Conservation (phyloP, 2,888 invertebrate species). For the Chaetogeoica ovagalla region DNA sequence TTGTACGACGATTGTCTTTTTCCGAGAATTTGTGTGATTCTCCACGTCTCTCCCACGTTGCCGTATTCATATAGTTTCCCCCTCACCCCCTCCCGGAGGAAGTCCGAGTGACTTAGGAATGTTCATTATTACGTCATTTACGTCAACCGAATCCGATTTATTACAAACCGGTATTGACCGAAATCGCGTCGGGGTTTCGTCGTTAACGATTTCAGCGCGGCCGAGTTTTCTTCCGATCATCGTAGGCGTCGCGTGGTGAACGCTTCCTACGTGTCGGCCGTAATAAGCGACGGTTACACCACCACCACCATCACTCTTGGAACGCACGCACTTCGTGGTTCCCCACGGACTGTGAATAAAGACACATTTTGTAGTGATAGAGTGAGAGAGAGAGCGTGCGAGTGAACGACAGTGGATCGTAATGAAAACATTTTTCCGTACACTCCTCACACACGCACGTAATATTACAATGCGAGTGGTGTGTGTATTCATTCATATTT, state of each 20-base stretch:
- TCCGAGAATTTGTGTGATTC: too few species aligned
- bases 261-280: conserved; percentile 29
- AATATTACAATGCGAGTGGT: conserved; percentile 17
- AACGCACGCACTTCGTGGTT: conserved; percentile 17
- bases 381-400: neutral
- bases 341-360: conserved; percentile 35
- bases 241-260: conserved; percentile 33
- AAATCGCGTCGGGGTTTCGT: conserved; percentile 19
- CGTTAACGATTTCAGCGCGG: conserved; percentile 1
- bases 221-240: neutral
- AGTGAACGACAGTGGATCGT: neutral
- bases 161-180: conserved; percentile 46
- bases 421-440: conserved; percentile 36
- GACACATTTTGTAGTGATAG: conserved; percentile 4
- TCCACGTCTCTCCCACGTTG: too few species aligned
- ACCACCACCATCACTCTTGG: too few species aligned
- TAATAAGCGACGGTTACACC: conserved; percentile 32
- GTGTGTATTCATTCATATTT: conserved; percentile 44
- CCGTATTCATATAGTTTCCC: too few species aligned
- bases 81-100: neutral
- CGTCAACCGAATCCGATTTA: conserved; percentile 37
- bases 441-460: conserved; percentile 15
- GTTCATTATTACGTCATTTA: conserved; percentile 29
- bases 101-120: conserved; percentile 1
- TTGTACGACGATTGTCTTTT: too few species aligned